phyloP scores from a whole-genome alignment of 2,113 vertebrate species.

The Dissostichus mawsoni region DNA sequence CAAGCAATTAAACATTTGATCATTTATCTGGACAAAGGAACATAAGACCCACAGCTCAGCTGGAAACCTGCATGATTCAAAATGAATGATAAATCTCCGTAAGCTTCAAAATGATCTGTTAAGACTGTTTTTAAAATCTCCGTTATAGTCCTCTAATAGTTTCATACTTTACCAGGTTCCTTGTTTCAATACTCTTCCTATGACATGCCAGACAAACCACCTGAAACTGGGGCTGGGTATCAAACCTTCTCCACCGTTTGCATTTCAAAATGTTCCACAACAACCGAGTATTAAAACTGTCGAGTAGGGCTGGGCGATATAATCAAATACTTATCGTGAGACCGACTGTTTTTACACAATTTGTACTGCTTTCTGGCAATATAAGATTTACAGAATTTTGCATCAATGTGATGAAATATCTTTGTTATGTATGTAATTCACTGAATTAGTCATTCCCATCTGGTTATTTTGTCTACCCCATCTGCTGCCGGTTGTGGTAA shows the following conservation, averaged over 20 bases:
- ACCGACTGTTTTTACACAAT: neutral
- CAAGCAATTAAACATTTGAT: constrained; percentile 51
- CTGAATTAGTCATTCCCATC: constrained; percentile 36
- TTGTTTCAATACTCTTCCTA: neutral
- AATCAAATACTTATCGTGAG: no score
- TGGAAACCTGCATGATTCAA: constrained; percentile 30
- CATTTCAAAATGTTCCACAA: no score
- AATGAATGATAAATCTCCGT: constrained; percentile 29
- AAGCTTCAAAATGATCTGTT: constrained; percentile 12
- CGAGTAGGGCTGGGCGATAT: no score
- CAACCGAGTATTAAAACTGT: no score
- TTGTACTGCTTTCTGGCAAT: constrained; percentile 9
- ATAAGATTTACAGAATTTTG: constrained; percentile 35
- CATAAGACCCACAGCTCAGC: constrained; percentile 39
- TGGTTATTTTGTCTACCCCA: constrained; percentile 10
- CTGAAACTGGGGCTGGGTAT: constrained; percentile 47
- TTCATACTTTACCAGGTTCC: neutral
- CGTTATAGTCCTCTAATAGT: constrained; percentile 2
- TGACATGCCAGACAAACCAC: constrained; percentile 4
- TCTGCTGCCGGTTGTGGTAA: neutral
- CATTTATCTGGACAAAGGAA: constrained; percentile 27
- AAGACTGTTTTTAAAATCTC: neutral
- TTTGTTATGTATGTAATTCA: constrained; percentile 46
- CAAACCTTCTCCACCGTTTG: neutral
- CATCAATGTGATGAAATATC: constrained; percentile 69